These are phyloP conservation scores for Hycleus cichorii DNA, from an alignment of 1,140 invertebrate species.

Conservation along the genomic window DNA sequence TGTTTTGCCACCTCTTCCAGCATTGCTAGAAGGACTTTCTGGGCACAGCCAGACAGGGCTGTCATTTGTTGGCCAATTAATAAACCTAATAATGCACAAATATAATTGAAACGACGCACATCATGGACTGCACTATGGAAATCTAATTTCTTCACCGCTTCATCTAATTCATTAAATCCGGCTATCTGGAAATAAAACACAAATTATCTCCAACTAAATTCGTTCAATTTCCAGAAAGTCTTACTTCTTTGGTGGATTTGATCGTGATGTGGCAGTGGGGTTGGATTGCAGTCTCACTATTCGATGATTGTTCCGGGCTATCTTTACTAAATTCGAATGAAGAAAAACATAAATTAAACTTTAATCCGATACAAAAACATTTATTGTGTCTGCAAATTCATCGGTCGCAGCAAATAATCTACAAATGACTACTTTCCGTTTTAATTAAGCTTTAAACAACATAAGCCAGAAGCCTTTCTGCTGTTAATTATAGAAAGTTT, in stretches of 20 bases:
- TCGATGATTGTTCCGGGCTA: slow-evolving; percentile 21
- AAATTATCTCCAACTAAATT: background rate
- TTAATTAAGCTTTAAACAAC: no score
- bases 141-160: slow-evolving; percentile 89
- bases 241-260: slow-evolving; percentile 83
- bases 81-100: slow-evolving; percentile 84
- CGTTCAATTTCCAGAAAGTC: slow-evolving; percentile 10
- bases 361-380: no score
- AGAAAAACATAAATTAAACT: no score
- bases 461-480: no score
- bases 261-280: slow-evolving; percentile 90
- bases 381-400: no score
- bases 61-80: slow-evolving; percentile 77
- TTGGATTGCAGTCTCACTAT: slow-evolving; percentile 53
- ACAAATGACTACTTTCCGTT: no score
- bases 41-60: slow-evolving; percentile 84
- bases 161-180: slow-evolving; percentile 89
- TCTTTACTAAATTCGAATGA: slow-evolving; percentile 7
- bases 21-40: slow-evolving; percentile 88
- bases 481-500: no score
- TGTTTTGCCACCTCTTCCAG: slow-evolving; percentile 83
- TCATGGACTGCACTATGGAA: slow-evolving; percentile 91
- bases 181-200: slow-evolving; percentile 61
- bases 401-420: no score
- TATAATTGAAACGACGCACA: slow-evolving; percentile 91